Conservation (phyloP, 2,113 vertebrate species). For the Aviceda subcristata region DNA sequence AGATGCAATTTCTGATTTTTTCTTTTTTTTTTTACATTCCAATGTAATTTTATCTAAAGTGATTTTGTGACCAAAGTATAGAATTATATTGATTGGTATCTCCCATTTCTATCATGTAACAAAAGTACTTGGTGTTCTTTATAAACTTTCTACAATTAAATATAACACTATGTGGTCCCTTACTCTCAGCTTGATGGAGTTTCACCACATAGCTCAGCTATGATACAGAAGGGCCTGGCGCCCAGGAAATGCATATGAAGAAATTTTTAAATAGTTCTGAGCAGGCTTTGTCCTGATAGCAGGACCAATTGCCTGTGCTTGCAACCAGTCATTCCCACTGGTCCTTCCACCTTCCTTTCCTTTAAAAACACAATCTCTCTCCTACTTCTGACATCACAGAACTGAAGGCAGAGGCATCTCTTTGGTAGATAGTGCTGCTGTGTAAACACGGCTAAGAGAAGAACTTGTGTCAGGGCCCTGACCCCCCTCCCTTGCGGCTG, state of each 20-base stretch:
- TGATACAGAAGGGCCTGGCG: neutral
- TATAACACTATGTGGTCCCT: neutral
- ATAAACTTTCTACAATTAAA: neutral
- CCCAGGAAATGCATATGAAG: neutral
- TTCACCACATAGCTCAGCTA: neutral
- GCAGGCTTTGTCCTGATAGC: neutral
- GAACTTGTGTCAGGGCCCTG: fast-evolving
- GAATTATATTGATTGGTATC: neutral
- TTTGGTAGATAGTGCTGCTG: neutral
- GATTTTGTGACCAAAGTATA: neutral
- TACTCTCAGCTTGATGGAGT: neutral
- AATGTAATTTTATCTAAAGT: neutral
- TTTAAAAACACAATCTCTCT: neutral
- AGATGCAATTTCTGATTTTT: fast-evolving
- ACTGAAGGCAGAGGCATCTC: neutral
- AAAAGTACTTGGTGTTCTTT: neutral
- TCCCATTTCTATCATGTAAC: neutral
- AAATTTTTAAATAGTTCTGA: neutral
- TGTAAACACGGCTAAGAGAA: neutral
- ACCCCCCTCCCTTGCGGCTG: neutral
- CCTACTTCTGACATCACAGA: neutral
- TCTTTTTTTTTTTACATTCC: neutral
- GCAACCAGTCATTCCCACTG: neutral
- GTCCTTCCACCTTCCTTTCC: neutral
- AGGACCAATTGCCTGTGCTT: neutral